phyloP scores from a whole-genome alignment of 2,888 invertebrate genomes.

The Rhyacophila evoluta region DNA sequence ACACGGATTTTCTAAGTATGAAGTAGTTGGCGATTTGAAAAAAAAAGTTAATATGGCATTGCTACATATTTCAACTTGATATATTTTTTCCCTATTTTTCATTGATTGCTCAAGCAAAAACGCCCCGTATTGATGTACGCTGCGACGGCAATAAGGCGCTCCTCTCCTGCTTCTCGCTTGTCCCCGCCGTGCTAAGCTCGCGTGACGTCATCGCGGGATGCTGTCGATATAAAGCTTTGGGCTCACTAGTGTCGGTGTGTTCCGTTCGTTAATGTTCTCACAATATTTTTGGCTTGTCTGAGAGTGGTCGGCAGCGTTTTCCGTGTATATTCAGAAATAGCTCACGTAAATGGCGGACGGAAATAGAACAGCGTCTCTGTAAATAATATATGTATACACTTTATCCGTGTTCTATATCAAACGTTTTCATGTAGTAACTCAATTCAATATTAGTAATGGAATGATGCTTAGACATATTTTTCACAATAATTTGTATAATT shows the following conservation, averaged over 20 bases:
- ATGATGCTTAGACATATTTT: too few relatives aligned
- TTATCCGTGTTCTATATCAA: neutral
- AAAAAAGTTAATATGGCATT: too few relatives aligned
- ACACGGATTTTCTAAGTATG: too few relatives aligned
- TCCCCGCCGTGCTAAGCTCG: neutral
- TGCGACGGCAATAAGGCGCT: neutral
- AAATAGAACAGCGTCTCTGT: conserved; percentile 39
- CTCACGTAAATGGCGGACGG: conserved; percentile 34
- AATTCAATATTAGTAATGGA: too few relatives aligned
- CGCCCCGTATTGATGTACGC: conserved; percentile 14
- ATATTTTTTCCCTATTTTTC: conserved; percentile 27
- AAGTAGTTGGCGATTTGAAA: too few relatives aligned
- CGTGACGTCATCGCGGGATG: conserved; percentile 35
- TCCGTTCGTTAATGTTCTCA: conserved; percentile 32
- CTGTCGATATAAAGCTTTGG: conserved; percentile 32
- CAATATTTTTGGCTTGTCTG: conserved; percentile 43
- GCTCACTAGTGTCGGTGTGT: neutral
- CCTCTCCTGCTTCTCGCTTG: neutral
- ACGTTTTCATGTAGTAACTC: too few relatives aligned
- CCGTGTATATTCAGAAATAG: conserved; percentile 47
- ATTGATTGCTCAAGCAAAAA: conserved; percentile 27
- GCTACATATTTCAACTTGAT: too few relatives aligned
- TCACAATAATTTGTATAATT: too few relatives aligned
- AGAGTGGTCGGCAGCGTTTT: conserved; percentile 39
- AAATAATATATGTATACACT: conserved; percentile 3